phyloP scores from a whole-genome alignment of 2,888 invertebrate genomes.

The Palloptera scutellata region DNA sequence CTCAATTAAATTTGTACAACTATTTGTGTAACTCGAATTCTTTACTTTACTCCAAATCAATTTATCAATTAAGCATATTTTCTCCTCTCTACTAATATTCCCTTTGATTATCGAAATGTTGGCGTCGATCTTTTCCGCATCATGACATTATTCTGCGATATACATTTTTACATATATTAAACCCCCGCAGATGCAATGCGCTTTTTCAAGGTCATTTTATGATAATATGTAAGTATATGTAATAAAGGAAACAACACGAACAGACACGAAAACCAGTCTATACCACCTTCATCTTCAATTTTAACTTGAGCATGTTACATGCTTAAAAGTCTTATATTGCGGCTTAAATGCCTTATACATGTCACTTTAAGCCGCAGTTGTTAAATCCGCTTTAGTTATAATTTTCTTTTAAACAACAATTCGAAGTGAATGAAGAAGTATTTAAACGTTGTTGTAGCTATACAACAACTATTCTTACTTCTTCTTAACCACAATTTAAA shows the following conservation, averaged over 20 bases:
- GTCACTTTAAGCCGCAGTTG: constrained; percentile 10
- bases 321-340: neutral
- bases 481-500: constrained; percentile 31
- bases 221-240: too few species aligned
- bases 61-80: too few species aligned
- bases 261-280: constrained; percentile 27
- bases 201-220: constrained; percentile 46
- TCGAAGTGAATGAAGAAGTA: neutral
- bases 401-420: neutral
- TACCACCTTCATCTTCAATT: neutral
- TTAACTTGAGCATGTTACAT: neutral
- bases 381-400: constrained; percentile 19
- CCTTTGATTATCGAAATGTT: too few species aligned
- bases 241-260: neutral
- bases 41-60: too few species aligned
- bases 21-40: too few species aligned
- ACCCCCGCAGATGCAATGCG: neutral
- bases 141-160: too few species aligned
- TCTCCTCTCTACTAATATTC: too few species aligned
- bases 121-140: too few species aligned
- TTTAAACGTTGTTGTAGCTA: constrained; percentile 9
- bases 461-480: too few species aligned
- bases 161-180: too few species aligned
- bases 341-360: constrained; percentile 8
- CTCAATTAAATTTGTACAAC: too few species aligned